These are phyloP conservation scores for Myiotriccus ornatus DNA, from an alignment of 2,797 vertebrate species.

Conservation along the genomic window DNA sequence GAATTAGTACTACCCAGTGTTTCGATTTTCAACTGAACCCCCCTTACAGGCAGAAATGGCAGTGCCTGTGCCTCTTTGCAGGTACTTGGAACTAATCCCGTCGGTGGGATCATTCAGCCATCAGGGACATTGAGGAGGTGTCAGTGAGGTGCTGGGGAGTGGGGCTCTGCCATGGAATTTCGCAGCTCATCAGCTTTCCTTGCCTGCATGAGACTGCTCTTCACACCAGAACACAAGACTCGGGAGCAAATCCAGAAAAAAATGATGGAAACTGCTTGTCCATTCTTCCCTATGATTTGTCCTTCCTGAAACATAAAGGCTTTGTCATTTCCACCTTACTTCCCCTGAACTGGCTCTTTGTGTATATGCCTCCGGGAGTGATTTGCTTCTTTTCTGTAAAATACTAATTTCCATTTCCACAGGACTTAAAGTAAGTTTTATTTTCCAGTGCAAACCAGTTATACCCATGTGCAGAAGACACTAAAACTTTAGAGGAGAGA, in stretches of 20 bases:
- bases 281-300: neutral
- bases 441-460: neutral
- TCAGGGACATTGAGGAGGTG: accelerated
- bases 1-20: neutral
- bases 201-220: neutral
- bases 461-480: neutral
- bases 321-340: neutral
- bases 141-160: accelerated
- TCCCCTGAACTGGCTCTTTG: neutral
- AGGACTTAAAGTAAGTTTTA: neutral
- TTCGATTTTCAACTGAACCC: neutral
- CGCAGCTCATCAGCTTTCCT: neutral
- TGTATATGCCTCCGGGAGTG: neutral
- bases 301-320: neutral
- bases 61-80: neutral
- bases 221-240: neutral
- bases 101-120: accelerated
- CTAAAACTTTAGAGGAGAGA: neutral
- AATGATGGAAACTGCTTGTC: neutral
- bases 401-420: neutral
- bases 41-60: neutral
- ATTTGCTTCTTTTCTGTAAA: neutral
- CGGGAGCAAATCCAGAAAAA: neutral
- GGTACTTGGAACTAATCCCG: accelerated
- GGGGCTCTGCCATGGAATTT: neutral